phyloP scores from a whole-genome alignment of 2,797 vertebrate genomes.

The Thunnus albacares region DNA sequence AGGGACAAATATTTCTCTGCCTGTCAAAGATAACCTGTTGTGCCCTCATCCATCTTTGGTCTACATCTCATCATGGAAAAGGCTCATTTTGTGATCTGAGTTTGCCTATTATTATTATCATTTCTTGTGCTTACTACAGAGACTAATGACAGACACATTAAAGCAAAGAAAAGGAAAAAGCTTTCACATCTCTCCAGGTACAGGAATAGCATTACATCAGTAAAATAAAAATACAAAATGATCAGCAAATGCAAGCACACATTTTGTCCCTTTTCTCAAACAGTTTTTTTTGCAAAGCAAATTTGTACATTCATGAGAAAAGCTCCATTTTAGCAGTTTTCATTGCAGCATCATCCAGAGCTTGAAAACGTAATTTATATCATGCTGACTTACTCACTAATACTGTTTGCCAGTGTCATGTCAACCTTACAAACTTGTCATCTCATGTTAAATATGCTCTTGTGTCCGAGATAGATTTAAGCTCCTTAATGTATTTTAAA shows the following conservation, averaged over 20 bases:
- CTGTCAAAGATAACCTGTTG: background rate
- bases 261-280: background rate
- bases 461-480: slow-evolving; percentile 4
- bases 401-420: background rate
- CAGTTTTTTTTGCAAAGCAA: background rate
- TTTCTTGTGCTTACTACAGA: slow-evolving; percentile 10
- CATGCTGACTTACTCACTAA: background rate
- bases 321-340: background rate
- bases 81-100: slow-evolving; percentile 27
- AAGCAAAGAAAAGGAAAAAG: slow-evolving; percentile 36
- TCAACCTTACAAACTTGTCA: background rate
- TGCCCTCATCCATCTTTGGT: background rate
- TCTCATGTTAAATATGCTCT: background rate
- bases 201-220: slow-evolving; percentile 35
- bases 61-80: slow-evolving; percentile 12
- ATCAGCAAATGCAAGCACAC: background rate
- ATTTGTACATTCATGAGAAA: slow-evolving; percentile 17
- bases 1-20: slow-evolving; percentile 5
- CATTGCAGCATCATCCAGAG: background rate
- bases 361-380: background rate
- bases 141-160: slow-evolving; percentile 27
- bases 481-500: slow-evolving; percentile 1
- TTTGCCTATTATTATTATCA: slow-evolving; percentile 21
- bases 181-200: slow-evolving; percentile 33
- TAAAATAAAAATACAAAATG: slow-evolving; percentile 6